Percentiles rank a stretch among this genome's conserved stretches.
Evolutionary conservation across 2,113 vertebrate species (phyloP).

Genomic region (Ammodytes dubius): DNA sequence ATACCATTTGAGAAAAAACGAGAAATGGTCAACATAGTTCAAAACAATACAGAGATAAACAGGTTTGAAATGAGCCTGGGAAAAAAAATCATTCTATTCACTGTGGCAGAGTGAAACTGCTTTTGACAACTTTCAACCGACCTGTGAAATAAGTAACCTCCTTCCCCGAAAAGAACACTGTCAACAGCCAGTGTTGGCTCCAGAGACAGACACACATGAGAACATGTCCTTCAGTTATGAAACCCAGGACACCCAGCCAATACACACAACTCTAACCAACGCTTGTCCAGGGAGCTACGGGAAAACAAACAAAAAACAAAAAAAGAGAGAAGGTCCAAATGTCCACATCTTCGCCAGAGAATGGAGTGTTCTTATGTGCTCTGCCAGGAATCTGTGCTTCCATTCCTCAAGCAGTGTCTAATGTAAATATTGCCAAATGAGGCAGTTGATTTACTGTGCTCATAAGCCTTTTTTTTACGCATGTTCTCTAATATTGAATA

Average conservation of each 20-base stretch:
- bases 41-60: not conserved
- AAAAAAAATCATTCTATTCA: not conserved
- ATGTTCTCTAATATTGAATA: not conserved
- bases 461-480: not conserved
- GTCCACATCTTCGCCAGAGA: slow-evolving; percentile 42
- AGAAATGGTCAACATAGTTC: not conserved
- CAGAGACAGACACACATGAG: slow-evolving; percentile 42
- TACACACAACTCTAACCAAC: slow-evolving; percentile 59
- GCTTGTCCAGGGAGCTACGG: slow-evolving; percentile 41
- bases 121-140: slow-evolving; percentile 5
- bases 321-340: slow-evolving; percentile 27
- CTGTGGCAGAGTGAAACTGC: not conserved
- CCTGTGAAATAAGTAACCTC: not conserved
- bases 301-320: slow-evolving; percentile 69
- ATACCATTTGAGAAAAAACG: too few species aligned
- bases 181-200: slow-evolving; percentile 4
- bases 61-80: not conserved
- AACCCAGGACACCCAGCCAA: slow-evolving; percentile 52
- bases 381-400: slow-evolving; percentile 34
- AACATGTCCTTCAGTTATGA: slow-evolving; percentile 57
- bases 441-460: not conserved
- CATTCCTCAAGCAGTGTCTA: slow-evolving; percentile 16
- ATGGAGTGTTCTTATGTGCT: slow-evolving; percentile 20
- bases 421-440: slow-evolving; percentile 1
- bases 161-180: not conserved